These are phyloP conservation scores for Saccopteryx bilineata DNA, from an alignment of 2,113 vertebrate species.

Conservation along the genomic window DNA sequence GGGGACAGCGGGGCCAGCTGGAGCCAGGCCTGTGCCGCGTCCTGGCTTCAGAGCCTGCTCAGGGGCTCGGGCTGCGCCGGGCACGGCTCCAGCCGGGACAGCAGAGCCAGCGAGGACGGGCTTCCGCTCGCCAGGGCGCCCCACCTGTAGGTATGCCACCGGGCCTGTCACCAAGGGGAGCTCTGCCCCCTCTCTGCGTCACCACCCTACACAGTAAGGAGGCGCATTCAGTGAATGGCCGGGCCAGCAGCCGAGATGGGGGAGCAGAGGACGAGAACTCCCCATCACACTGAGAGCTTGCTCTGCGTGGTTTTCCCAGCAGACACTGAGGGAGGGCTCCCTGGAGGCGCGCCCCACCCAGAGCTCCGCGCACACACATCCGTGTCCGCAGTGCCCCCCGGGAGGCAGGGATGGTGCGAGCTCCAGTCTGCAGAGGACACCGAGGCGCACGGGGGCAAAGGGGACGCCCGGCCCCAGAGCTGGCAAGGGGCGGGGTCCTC, in stretches of 20 bases:
- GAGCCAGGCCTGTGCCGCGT: not conserved
- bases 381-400: rapidly evolving
- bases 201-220: not conserved
- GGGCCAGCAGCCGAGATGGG: rapidly evolving
- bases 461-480: rapidly evolving
- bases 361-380: rapidly evolving
- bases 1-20: rapidly evolving
- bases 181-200: not conserved
- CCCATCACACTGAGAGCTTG: no score
- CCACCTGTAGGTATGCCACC: rapidly evolving
- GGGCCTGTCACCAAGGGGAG: not conserved
- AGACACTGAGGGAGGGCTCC: rapidly evolving
- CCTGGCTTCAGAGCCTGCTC: conserved; percentile 23
- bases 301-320: not conserved
- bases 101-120: rapidly evolving
- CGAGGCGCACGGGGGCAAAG: not conserved
- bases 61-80: conserved; percentile 23
- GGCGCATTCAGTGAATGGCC: rapidly evolving
- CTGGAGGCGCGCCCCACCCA: rapidly evolving
- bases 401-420: rapidly evolving
- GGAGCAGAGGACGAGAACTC: not conserved
- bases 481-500: rapidly evolving
- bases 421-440: not conserved
- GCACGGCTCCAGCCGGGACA: rapidly evolving
- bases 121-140: not conserved